phyloP scores from a whole-genome alignment of 2,113 vertebrate genomes.

The Smithornis capensis region DNA sequence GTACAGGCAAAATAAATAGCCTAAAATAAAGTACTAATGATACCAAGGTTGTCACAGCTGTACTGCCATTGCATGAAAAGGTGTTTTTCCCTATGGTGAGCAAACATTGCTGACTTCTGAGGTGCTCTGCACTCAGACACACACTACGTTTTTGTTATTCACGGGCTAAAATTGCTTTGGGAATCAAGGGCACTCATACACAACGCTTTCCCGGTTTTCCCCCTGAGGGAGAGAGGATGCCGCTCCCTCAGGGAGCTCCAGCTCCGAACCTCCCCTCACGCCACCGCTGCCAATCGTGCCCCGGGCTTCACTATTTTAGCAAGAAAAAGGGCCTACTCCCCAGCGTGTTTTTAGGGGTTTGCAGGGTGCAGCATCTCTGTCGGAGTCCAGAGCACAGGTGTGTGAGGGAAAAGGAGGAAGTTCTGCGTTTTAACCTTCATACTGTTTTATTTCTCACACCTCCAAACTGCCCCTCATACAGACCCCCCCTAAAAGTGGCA shows the following conservation, averaged over 20 bases:
- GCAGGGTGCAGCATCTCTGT: rapidly evolving
- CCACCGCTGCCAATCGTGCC: rapidly evolving
- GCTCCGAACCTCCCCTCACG: not conserved
- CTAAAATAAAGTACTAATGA: not conserved
- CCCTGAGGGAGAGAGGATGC: rapidly evolving
- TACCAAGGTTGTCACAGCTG: rapidly evolving
- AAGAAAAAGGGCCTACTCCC: not conserved
- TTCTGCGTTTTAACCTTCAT: not conserved
- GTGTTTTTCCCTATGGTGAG: rapidly evolving
- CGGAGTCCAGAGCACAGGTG: rapidly evolving
- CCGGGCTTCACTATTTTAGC: not conserved
- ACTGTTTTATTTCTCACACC: rapidly evolving
- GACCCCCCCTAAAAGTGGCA: rapidly evolving
- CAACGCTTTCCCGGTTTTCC: rapidly evolving
- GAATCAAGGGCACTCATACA: rapidly evolving
- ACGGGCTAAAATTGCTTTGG: not conserved
- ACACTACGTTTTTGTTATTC: not conserved
- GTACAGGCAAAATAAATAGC: not conserved
- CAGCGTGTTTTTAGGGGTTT: rapidly evolving
- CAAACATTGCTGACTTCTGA: not conserved
- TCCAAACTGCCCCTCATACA: rapidly evolving
- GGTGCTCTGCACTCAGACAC: rapidly evolving
- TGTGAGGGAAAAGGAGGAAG: rapidly evolving
- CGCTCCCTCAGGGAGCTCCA: rapidly evolving
- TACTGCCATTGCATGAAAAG: not conserved